These are phyloP conservation scores for Sciaenops ocellatus DNA, from an alignment of 2,797 vertebrate genomes.

Conservation along the genomic window DNA sequence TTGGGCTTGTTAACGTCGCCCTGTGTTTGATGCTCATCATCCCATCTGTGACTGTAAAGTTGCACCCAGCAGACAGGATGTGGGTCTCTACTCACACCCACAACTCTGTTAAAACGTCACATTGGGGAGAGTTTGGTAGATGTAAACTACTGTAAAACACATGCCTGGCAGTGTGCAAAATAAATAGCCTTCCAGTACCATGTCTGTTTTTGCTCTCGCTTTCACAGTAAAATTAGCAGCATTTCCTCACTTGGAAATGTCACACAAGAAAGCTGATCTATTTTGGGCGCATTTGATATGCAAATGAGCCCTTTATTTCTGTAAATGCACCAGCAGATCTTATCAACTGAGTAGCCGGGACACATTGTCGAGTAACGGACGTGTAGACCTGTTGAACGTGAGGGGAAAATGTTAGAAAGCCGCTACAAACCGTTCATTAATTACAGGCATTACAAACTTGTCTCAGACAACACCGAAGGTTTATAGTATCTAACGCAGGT, in stretches of 20 bases:
- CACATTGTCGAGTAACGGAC: neutral
- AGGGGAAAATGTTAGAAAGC: neutral
- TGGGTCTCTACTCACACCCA: constrained; percentile 27
- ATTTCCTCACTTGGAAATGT: constrained; percentile 44
- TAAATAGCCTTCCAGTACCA: neutral
- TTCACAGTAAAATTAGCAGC: constrained; percentile 37
- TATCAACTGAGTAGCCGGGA: neutral
- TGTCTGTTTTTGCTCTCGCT: constrained; percentile 3
- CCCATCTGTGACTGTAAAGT: constrained; percentile 29
- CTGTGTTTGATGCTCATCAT: constrained; percentile 36
- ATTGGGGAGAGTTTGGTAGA: neutral
- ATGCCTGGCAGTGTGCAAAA: neutral
- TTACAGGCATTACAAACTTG: neutral
- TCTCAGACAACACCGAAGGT: neutral
- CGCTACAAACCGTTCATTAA: neutral
- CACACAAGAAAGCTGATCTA: constrained; percentile 42
- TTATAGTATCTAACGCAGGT: neutral
- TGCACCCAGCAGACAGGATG: constrained; percentile 61
- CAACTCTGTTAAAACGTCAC: constrained; percentile 11
- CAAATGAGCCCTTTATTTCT: constrained; percentile 39
- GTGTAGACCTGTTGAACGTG: constrained; percentile 44
- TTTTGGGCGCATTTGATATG: constrained; percentile 44
- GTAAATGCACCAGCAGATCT: neutral
- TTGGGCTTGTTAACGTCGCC: constrained; percentile 2
- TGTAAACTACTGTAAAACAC: neutral